A percentile compares a stretch with the other conserved stretches of the same genome.
phyloP scores from a whole-genome alignment of 2,113 vertebrate species.

The Oreochromis tanganicae region DNA sequence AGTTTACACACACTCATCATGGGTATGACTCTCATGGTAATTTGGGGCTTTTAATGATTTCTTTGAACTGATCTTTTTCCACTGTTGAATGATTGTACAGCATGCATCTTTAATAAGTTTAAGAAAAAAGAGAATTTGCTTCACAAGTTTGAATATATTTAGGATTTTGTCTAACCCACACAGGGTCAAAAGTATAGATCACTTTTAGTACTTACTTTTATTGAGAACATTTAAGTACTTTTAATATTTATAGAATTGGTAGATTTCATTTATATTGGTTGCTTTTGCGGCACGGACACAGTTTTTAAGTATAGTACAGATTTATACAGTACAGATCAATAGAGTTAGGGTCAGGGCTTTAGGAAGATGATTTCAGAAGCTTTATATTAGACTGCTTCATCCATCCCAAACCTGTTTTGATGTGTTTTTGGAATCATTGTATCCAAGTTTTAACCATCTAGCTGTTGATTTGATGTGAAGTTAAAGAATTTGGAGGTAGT shows the following conservation, averaged over 20 bases:
- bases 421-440: not conserved
- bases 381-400: not conserved
- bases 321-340: not conserved
- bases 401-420: not conserved
- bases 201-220: not conserved
- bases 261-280: not conserved
- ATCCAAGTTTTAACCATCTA: not conserved
- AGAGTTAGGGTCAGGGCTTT: not conserved
- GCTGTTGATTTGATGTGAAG: not conserved
- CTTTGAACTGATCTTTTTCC: not conserved
- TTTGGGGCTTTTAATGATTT: not conserved
- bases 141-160: not conserved
- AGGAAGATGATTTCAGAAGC: not conserved
- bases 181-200: not conserved
- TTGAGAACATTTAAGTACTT: not conserved
- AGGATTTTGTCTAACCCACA: not conserved
- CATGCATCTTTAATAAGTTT: not conserved
- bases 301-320: not conserved
- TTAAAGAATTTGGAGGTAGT: not conserved
- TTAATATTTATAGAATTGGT: not conserved
- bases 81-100: not conserved
- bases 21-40: not conserved
- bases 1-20: not conserved
- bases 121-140: not conserved
- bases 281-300: not conserved